A percentile compares a stretch with the other conserved stretches of the same genome.
Evolutionary conservation across 2,797 vertebrate genomes (phyloP).

Genomic region (Austrolebias charrua): DNA sequence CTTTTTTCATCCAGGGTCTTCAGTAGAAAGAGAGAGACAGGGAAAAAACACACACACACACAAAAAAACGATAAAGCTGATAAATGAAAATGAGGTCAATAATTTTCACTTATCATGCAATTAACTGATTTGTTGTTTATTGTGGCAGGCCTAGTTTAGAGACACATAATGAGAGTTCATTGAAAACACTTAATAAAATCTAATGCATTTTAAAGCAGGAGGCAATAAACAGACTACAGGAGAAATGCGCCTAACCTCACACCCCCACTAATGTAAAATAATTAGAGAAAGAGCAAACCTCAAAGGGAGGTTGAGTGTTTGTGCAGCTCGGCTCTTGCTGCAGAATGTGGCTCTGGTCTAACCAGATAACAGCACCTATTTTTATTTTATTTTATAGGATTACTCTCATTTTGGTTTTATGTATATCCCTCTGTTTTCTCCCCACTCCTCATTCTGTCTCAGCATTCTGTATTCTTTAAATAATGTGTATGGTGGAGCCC

Average conservation of each 20-base stretch:
- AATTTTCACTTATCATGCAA: too few species aligned
- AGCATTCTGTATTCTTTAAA: conserved; percentile 26
- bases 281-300: conserved; percentile 51
- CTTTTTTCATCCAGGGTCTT: too few species aligned
- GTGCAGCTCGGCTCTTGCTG: conserved; percentile 45
- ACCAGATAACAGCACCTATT: conserved; percentile 47
- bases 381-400: conserved; percentile 17
- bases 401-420: conserved; percentile 25
- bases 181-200: conserved; percentile 22
- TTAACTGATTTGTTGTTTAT: too few species aligned
- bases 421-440: conserved; percentile 23
- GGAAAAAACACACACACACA: too few species aligned
- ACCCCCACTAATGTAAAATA: conserved; percentile 35
- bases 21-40: too few species aligned
- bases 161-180: conserved; percentile 8
- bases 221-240: conserved; percentile 24
- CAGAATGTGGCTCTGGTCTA: conserved; percentile 45
- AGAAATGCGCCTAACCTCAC: conserved; percentile 8
- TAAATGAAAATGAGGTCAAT: too few species aligned
- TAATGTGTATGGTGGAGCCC: conserved; percentile 29
- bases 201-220: conserved; percentile 29
- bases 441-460: conserved; percentile 4
- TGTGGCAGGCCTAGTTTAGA: conserved; percentile 16
- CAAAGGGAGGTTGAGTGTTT: conserved; percentile 35
- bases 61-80: too few species aligned